Base-by-base conservation (phyloP, 2,888 invertebrate genomes). In the Drosophila demipolita region DNA sequence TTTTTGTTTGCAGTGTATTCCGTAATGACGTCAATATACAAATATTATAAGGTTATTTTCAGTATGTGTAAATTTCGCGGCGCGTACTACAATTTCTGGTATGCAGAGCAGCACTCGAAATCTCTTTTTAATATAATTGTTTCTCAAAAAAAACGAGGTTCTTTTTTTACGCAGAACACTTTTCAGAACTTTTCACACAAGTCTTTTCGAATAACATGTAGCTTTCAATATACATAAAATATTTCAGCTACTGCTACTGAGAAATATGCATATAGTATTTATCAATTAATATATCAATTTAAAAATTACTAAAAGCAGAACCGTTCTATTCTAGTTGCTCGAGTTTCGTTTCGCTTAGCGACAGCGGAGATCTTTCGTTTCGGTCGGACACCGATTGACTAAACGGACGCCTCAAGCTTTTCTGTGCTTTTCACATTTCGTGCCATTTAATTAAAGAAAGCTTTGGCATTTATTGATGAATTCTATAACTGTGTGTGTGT, bases 381-480 rank as follows among this genome's bases (percentile, higher is more conserved):
- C 92, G 93, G 93, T 89, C 93, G 93, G 93, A 93, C 93, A 93
- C 93, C 93, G 93, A 93, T 93, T 92, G 93, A 93, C 93, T 93
- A 87, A 92, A 83, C 83, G 78, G 80, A 71, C 70, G 63, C 15
- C 17, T n/a, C 32, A 26, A 85, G 88, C 85, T 85, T 85, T 86
- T 45, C 50, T 65, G 73, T 72, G 81, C 81, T 85, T 80, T 80
- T 52, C 72, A 57, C 50, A 84, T 72, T 75, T 61, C 53, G 58
- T 66, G 72, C 73, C 79, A 58, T 75, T 88, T 85, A 82, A 86
- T 86, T 82, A 75, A 86, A 64, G 78, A 80, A 79, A 87, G 87
- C 87, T 86, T 88, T 86, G 75, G 72, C 73, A 85, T 78, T 88
- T 86, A 80, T 74, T 71, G 68, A 58, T 83, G 83, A 85, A 83